phyloP scores from a whole-genome alignment of 2,888 invertebrate species.

The Tetragonisca angustula region DNA sequence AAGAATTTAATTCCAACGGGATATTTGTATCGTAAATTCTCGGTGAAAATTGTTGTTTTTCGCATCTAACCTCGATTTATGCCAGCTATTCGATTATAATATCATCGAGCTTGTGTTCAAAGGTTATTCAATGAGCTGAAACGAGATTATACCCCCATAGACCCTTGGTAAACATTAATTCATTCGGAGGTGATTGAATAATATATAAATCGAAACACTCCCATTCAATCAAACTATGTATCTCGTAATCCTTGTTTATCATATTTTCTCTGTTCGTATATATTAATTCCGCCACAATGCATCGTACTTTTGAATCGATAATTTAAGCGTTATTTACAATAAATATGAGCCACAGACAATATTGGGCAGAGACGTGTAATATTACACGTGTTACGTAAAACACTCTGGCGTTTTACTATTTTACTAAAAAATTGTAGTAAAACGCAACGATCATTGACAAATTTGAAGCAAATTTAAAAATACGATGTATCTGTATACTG shows the following conservation, averaged over 20 bases:
- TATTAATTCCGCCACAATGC: background rate
- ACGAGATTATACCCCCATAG: slow-evolving; percentile 12
- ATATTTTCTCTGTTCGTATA: background rate
- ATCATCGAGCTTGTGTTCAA: slow-evolving; percentile 16
- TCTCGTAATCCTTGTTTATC: background rate
- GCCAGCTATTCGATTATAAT: slow-evolving; percentile 23
- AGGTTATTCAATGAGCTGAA: slow-evolving; percentile 22
- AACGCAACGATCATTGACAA: no score
- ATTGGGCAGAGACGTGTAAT: background rate
- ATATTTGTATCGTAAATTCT: background rate
- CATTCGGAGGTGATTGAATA: background rate
- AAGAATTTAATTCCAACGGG: background rate
- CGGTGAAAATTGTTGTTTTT: background rate
- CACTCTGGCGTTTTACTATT: no score
- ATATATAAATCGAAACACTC: slow-evolving; percentile 11
- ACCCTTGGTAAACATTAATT: slow-evolving; percentile 7
- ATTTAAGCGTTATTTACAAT: background rate
- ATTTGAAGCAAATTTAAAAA: no score
- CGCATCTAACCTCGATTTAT: slow-evolving; percentile 6
- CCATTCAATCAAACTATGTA: background rate
- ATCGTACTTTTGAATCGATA: background rate
- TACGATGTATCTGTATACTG: no score
- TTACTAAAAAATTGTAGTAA: no score
- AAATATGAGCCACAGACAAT: background rate
- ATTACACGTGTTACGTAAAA: no score